A percentile compares a stretch with the other conserved stretches of the same genome.
Evolutionary conservation across 2,113 vertebrate genomes (phyloP).

Genomic region (Micronycteris hirsuta): DNA sequence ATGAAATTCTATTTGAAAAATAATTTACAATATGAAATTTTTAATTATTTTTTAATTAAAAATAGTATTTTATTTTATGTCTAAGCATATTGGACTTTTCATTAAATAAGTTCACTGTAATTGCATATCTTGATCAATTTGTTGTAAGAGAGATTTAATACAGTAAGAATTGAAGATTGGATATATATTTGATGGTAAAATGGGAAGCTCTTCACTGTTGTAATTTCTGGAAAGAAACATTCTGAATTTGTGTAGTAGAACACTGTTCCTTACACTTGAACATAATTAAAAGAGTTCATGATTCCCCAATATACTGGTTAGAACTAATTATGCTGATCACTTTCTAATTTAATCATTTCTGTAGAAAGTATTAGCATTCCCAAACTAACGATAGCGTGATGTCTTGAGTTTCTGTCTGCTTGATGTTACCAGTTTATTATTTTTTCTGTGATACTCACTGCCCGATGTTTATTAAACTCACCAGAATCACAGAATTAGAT

Average conservation of each 20-base stretch:
- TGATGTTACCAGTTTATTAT: not conserved
- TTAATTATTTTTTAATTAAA: not conserved
- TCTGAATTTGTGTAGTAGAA: not conserved
- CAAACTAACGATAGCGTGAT: not conserved
- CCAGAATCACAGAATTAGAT: not conserved
- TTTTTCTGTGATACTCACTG: not conserved
- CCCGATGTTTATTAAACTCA: not conserved
- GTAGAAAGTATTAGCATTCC: not conserved
- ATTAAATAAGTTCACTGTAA: not conserved
- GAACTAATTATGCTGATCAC: too few relatives aligned
- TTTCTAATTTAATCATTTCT: not conserved
- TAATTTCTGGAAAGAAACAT: not conserved
- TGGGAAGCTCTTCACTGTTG: not conserved
- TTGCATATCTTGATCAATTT: not conserved
- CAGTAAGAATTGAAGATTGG: not conserved
- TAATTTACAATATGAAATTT: not conserved
- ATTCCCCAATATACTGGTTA: not conserved
- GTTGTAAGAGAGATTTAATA: not conserved
- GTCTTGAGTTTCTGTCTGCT: not conserved
- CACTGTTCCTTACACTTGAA: not conserved
- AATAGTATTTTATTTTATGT: not conserved
- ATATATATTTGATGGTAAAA: not conserved
- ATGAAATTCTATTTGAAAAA: not conserved
- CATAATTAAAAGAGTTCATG: not conserved
- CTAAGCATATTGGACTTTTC: not conserved